Base-by-base conservation (phyloP, 92 coral and sea anemone species). In the Chrysogorgia sp. region DNA sequence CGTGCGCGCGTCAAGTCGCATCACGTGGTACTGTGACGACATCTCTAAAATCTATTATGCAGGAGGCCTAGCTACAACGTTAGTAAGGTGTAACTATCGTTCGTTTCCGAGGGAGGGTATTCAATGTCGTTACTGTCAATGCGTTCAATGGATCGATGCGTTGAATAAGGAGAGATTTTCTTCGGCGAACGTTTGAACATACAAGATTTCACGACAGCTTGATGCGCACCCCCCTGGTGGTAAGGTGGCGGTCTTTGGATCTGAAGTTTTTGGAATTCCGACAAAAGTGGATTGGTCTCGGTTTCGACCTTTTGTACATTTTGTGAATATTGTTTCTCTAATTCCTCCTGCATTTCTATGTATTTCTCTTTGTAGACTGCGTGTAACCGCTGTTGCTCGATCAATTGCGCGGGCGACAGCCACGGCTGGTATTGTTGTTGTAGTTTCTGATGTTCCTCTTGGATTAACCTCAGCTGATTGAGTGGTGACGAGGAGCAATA, bases 381-480 rank as follows among this genome's bases (percentile, higher is more conserved):
- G 71, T 96, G 99, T 12, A 89, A 56, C 34, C 88, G 96, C 74
- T 96, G 99, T 40, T 96, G 99, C 25, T 91, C 92, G 31, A 88
- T 67, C 24, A 96, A 90, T 66, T 96, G 97, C 1, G 88, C 82
- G 9, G 91, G 97, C n/a, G 99, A 92, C n/a, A 96, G 86, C 23
- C 96, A 96, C 63, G 86, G 90, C 79, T 91, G 96, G 74, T 96
- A 96, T 19, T 83, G 97, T 86, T 96, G 97, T 82, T 96, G 99
- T 8, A 96, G 74, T 78, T 84, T 89, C 63, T 92, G 88, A 47
- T 96, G 99, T 53, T 96, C 99, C 74, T 91, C 96, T 56, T 96
- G 99, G 26, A 96, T 63, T 50, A 89, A 86, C 65, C 88, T 82
- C 29, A 96, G 88, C 80, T 96, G 64, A 25, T 88, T 92, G 21